Evolutionary conservation across 2,888 invertebrate species (phyloP).

Genomic region (Saturnia japonica): DNA sequence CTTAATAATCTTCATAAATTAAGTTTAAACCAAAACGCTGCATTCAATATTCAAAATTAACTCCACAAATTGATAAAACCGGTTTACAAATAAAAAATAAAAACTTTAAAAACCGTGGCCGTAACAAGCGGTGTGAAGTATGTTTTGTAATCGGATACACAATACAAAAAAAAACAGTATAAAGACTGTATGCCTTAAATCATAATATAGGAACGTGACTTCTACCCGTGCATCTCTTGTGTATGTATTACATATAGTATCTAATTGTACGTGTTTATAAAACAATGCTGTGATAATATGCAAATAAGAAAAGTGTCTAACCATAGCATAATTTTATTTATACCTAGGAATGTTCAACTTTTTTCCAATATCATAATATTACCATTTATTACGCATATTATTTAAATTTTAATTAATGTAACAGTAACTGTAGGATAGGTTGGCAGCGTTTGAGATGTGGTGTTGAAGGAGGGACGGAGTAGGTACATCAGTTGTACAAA

Average conservation of each 20-base stretch:
- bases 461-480: too few relatives aligned
- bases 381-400: neutral
- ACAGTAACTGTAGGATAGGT: too few relatives aligned
- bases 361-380: neutral
- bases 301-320: neutral
- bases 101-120: conserved; percentile 12
- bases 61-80: conserved; percentile 17
- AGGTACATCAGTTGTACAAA: too few relatives aligned
- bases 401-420: too few relatives aligned
- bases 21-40: conserved; percentile 6
- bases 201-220: conserved; percentile 29
- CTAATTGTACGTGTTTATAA: conserved; percentile 3
- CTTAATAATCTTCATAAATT: neutral
- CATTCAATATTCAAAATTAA: conserved; percentile 8
- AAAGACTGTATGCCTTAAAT: neutral
- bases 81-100: conserved; percentile 16
- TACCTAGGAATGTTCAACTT: neutral
- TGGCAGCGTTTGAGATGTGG: too few relatives aligned
- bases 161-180: conserved; percentile 18
- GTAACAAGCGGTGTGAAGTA: conserved; percentile 20
- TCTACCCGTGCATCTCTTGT: conserved; percentile 34
- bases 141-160: conserved; percentile 23
- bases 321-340: neutral
- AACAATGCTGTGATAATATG: conserved; percentile 1
- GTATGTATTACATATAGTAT: conserved; percentile 23